A percentile compares a stretch with the other conserved stretches of the same genome.
phyloP scores from a whole-genome alignment of 2,888 invertebrate species.

The Harmothoe impar region DNA sequence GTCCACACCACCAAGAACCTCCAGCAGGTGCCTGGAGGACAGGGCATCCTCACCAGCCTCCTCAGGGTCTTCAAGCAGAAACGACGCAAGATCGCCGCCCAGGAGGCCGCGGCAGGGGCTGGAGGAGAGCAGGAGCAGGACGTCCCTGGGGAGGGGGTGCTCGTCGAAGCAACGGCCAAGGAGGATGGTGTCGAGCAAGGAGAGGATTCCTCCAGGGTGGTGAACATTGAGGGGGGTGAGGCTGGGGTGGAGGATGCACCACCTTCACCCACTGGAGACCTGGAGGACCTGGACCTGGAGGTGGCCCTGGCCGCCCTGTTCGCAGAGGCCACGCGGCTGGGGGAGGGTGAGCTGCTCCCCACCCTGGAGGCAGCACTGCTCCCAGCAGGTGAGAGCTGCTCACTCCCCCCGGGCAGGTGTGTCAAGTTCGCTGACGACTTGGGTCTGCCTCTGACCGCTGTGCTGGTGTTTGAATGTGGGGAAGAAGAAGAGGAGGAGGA shows the following conservation, averaged over 20 bases:
- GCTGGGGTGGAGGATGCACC: background rate
- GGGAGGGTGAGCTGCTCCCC: background rate
- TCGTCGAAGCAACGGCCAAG: background rate
- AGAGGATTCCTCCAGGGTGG: background rate
- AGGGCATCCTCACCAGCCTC: background rate
- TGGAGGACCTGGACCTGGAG: background rate
- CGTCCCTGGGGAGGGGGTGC: background rate
- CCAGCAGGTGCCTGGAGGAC: background rate
- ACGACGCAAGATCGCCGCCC: background rate
- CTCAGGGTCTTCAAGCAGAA: background rate
- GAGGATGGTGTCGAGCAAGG: background rate
- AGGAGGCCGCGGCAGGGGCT: background rate
- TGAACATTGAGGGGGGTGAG: background rate
- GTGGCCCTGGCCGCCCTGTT: background rate
- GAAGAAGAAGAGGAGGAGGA: background rate
- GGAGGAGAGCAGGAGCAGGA: background rate
- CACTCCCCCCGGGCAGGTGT: background rate
- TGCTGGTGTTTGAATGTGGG: background rate
- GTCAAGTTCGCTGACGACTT: slow-evolving; percentile 36
- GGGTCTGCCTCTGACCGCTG: background rate
- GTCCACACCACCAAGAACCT: too few relatives aligned
- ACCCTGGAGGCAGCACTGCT: background rate
- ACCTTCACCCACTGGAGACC: background rate
- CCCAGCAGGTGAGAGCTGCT: background rate
- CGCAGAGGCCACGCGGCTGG: background rate